Percentiles rank a stretch among this genome's conserved stretches.
phyloP scores from a whole-genome alignment of 2,888 invertebrate genomes.

The Agonopterix subpropinquella region DNA sequence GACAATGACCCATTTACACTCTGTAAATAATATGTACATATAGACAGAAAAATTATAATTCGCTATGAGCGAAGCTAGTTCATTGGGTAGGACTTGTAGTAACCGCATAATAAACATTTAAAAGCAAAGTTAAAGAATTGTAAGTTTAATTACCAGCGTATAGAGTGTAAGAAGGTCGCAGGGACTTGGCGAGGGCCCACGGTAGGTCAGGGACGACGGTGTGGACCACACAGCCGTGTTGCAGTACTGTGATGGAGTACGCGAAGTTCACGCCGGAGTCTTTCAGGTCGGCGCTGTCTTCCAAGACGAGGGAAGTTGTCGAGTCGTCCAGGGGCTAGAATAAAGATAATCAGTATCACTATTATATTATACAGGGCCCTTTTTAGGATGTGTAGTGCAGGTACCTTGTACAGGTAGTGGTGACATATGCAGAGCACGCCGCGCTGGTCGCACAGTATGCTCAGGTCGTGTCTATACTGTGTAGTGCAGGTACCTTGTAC shows the following conservation, averaged over 20 bases:
- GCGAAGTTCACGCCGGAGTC: constrained; percentile 86
- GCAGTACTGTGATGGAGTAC: constrained; percentile 87
- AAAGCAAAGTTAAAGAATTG: no score
- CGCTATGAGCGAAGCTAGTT: no score
- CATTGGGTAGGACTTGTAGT: no score
- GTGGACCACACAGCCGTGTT: constrained; percentile 89
- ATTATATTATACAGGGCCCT: no score
- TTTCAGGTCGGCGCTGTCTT: constrained; percentile 72
- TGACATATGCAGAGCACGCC: constrained; percentile 85
- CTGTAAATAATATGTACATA: no score
- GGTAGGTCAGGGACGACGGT: constrained; percentile 88
- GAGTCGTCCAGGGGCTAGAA: constrained; percentile 76
- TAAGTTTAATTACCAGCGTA: constrained; percentile 68
- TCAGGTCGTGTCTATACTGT: no score
- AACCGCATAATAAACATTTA: no score
- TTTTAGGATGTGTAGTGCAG: no score
- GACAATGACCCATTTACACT: no score
- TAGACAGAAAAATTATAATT: no score
- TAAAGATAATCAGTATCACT: neutral
- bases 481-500: no score
- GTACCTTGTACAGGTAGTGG: constrained; percentile 89
- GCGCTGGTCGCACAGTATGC: constrained; percentile 83
- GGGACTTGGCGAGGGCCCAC: constrained; percentile 84
- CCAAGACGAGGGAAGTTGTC: constrained; percentile 66
- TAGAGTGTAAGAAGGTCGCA: constrained; percentile 85